Percentiles rank a stretch among this genome's conserved stretches.
These are phyloP conservation scores for Macrobrachium nipponense DNA, from an alignment of 1,140 invertebrate genomes.

Conservation along the genomic window DNA sequence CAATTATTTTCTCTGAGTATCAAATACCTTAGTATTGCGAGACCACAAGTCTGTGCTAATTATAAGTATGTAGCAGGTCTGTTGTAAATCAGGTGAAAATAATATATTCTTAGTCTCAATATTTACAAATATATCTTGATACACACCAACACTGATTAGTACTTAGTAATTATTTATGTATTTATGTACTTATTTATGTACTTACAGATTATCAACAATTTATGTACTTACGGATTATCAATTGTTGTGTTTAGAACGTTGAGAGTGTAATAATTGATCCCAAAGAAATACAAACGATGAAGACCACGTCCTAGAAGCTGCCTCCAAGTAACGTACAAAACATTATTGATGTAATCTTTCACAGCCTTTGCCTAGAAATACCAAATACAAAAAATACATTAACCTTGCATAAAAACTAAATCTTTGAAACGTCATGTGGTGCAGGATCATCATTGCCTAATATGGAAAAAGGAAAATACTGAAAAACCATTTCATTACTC, in stretches of 20 bases:
- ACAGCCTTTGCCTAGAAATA: not conserved
- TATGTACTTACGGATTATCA: constrained; percentile 73
- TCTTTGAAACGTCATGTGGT: too few species aligned
- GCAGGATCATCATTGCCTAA: too few species aligned
- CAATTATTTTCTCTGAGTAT: too few species aligned
- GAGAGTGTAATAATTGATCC: constrained; percentile 71
- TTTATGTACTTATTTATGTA: constrained; percentile 28
- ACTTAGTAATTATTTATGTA: too few species aligned
- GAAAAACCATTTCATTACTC: not conserved
- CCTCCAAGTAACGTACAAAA: constrained; percentile 72
- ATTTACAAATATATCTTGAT: too few species aligned
- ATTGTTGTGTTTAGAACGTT: constrained; percentile 70
- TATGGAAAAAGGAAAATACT: too few species aligned
- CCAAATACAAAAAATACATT: not conserved
- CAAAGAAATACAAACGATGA: constrained; percentile 71
- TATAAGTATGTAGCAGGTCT: too few species aligned
- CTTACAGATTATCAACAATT: constrained; percentile 75
- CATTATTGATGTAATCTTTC: constrained; percentile 67
- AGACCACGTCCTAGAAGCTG: constrained; percentile 68
- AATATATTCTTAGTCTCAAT: too few species aligned
- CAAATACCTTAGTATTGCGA: too few species aligned
- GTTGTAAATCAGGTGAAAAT: too few species aligned
- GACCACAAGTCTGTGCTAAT: too few species aligned
- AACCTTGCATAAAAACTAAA: not conserved
- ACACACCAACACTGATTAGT: too few species aligned